phyloP scores from a whole-genome alignment of 2,113 vertebrate species.

The Otus sunia region DNA sequence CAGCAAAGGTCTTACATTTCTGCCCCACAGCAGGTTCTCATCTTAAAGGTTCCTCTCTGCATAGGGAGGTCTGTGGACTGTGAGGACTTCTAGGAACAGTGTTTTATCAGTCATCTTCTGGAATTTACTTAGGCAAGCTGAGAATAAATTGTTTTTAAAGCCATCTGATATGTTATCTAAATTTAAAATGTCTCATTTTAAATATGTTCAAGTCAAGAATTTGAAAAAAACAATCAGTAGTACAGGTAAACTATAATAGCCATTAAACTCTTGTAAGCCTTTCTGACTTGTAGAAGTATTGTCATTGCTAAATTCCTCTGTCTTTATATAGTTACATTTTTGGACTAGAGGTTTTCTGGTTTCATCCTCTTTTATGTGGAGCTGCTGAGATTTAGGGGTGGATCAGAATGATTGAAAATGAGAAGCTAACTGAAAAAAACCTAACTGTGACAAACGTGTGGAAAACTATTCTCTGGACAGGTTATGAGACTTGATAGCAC shows the following conservation, averaged over 20 bases:
- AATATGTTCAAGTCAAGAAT: neutral
- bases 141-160: neutral
- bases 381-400: neutral
- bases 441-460: neutral
- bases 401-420: neutral
- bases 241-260: neutral
- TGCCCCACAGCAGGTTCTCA: neutral
- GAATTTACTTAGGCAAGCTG: neutral
- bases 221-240: neutral
- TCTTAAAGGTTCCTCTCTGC: neutral
- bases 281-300: neutral
- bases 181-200: neutral
- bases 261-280: neutral
- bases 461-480: neutral
- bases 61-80: neutral
- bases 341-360: neutral
- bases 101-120: neutral
- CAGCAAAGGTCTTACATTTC: neutral
- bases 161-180: neutral
- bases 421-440: neutral
- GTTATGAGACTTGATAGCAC: neutral
- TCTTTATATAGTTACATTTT: neutral
- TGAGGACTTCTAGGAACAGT: neutral
- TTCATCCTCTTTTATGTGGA: neutral
- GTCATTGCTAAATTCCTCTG: neutral